phyloP scores from a whole-genome alignment of 2,113 vertebrate genomes.

The Eonycteris spelaea region DNA sequence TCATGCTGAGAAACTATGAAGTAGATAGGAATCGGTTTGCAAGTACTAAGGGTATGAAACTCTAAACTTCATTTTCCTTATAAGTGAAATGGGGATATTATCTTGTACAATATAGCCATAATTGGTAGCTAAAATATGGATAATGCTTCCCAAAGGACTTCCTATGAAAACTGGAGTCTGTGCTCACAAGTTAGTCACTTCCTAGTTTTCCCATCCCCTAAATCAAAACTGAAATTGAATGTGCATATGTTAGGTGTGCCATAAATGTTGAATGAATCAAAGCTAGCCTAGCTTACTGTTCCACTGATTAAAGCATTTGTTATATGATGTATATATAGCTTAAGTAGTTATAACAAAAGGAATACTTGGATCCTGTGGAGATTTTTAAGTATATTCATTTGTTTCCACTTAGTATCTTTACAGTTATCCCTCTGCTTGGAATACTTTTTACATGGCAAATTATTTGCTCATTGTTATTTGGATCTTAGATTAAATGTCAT shows the following conservation, averaged over 20 bases:
- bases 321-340: background rate
- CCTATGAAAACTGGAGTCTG: background rate
- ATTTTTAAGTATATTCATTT: background rate
- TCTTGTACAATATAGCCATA: background rate
- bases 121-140: background rate
- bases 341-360: background rate
- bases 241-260: background rate
- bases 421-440: background rate
- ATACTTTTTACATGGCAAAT: background rate
- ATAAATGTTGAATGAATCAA: background rate
- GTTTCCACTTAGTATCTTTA: background rate
- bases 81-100: background rate
- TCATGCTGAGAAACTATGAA: background rate
- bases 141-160: background rate
- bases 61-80: background rate
- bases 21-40: background rate
- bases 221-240: background rate
- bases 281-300: background rate
- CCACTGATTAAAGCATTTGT: background rate
- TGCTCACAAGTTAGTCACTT: background rate
- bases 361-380: background rate
- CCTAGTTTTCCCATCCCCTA: background rate
- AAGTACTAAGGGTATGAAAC: background rate
- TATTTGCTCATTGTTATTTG: background rate
- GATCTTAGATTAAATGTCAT: background rate